Percentiles rank a stretch among this genome's conserved stretches.
Conservation (phyloP, 2,113 vertebrate genomes). For the Tichodroma muraria region DNA sequence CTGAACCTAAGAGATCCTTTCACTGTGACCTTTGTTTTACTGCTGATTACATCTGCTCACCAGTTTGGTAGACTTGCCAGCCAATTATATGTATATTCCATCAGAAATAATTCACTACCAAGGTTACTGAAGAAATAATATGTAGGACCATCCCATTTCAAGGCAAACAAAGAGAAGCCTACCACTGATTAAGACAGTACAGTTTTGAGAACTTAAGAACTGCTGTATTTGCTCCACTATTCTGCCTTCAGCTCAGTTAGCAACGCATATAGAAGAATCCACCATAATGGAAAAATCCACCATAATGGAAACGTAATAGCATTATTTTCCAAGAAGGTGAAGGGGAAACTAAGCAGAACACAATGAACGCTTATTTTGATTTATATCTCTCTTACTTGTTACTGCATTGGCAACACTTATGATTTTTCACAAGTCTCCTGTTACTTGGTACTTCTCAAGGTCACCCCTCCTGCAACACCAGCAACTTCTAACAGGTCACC, state of each 20-base stretch:
- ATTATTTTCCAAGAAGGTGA: not conserved
- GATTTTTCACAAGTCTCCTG: not conserved
- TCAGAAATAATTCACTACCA: not conserved
- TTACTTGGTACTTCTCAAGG: not conserved
- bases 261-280: not conserved
- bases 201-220: not conserved
- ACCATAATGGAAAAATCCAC: not conserved
- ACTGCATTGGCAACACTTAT: not conserved
- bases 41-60: not conserved
- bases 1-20: not conserved
- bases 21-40: not conserved
- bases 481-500: not conserved
- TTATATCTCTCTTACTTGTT: not conserved
- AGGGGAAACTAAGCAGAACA: not conserved
- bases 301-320: not conserved
- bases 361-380: not conserved
- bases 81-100: not conserved
- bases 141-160: not conserved
- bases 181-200: not conserved
- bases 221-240: not conserved
- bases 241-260: not conserved
- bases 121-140: not conserved
- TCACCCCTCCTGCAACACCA: not conserved
- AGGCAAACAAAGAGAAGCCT: not conserved
- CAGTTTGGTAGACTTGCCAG: not conserved